Conservation (phyloP, 2,113 vertebrate species). For the Sebastes schlegelii region DNA sequence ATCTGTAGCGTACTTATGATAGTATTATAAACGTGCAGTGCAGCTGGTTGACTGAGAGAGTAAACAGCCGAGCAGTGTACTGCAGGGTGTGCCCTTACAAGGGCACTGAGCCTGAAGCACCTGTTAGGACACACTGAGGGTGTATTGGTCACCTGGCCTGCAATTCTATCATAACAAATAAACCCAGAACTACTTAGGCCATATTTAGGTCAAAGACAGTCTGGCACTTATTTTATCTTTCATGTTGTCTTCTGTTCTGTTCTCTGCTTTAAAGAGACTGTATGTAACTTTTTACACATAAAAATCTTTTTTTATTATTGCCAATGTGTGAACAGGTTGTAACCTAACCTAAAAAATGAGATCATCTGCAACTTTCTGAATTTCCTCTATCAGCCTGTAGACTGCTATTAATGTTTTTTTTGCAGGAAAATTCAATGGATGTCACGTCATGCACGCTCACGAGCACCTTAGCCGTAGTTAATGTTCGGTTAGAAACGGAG, state of each 20-base stretch:
- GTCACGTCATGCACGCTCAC: no score
- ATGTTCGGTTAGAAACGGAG: no score
- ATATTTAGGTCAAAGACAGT: background rate
- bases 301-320: no score
- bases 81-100: constrained; percentile 72
- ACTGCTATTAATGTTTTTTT: no score
- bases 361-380: no score
- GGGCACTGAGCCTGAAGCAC: constrained; percentile 72
- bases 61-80: constrained; percentile 65
- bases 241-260: constrained; percentile 1
- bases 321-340: no score
- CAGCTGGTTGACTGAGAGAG: constrained; percentile 71
- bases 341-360: no score
- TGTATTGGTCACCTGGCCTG: constrained; percentile 49
- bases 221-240: background rate
- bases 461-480: no score
- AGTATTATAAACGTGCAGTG: constrained; percentile 74
- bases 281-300: no score
- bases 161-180: background rate
- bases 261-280: background rate
- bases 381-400: no score
- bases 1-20: constrained; percentile 78
- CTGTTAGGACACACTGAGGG: constrained; percentile 65
- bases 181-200: constrained; percentile 13
- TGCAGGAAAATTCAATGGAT: no score